Evolutionary conservation across 2,888 invertebrate species (phyloP).

Genomic region (Spilosoma lubricipeda): DNA sequence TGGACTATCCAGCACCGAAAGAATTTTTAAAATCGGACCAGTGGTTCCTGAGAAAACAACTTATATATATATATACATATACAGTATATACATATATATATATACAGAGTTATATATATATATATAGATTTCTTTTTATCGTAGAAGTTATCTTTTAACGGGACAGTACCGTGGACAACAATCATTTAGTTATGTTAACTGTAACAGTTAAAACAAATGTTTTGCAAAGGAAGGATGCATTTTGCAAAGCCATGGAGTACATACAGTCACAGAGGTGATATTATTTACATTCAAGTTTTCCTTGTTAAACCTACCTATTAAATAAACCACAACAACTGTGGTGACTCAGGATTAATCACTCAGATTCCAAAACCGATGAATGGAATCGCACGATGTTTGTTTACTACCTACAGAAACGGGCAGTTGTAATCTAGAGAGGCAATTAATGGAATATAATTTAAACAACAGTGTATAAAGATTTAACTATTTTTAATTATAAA

Average conservation of each 20-base stretch:
- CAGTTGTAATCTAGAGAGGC: neutral
- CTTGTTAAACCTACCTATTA: neutral
- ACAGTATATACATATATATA: too few relatives aligned
- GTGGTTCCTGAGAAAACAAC: too few relatives aligned
- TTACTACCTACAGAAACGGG: neutral
- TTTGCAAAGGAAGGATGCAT: neutral
- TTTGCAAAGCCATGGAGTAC: neutral
- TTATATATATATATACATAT: too few relatives aligned
- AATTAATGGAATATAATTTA: neutral
- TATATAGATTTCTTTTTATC: too few relatives aligned
- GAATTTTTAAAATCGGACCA: too few relatives aligned
- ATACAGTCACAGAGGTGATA: neutral
- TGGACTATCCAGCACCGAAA: too few relatives aligned
- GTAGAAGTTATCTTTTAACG: too few relatives aligned
- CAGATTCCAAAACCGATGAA: neutral
- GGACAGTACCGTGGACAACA: neutral
- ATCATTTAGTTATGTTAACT: neutral
- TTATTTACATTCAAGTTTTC: neutral
- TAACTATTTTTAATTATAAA: constrained; percentile 15
- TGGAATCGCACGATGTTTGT: neutral
- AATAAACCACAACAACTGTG: neutral
- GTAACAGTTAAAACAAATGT: neutral
- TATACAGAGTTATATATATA: too few relatives aligned
- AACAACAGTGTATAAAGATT: neutral
- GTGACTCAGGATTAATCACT: constrained; percentile 1